Evolutionary conservation across 92 coral and sea anemone genomes (phyloP).

Genomic region (Heliopora coerulea): DNA sequence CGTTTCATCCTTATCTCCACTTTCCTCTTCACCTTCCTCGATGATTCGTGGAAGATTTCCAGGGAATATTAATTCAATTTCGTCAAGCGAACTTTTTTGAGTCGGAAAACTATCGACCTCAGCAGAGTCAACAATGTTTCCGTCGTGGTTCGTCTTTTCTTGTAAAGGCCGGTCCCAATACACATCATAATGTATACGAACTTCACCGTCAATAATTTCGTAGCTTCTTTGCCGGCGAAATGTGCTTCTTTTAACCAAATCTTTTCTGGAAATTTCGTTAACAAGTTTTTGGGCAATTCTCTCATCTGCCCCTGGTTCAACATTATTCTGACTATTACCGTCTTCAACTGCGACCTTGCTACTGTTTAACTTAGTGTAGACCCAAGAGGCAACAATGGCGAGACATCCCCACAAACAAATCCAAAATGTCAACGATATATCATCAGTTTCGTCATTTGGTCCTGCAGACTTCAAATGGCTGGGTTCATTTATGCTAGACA

Average conservation of each 20-base stretch:
- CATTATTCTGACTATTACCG: neutral
- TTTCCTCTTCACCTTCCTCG: constrained; percentile 80
- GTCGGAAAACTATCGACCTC: constrained; percentile 37
- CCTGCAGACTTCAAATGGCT: neutral
- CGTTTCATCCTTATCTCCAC: constrained; percentile 23
- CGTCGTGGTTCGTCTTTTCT: constrained; percentile 3
- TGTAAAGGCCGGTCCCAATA: constrained; percentile 34
- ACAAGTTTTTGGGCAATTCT: constrained; percentile 35
- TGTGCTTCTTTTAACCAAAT: constrained; percentile 14
- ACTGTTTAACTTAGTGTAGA: constrained; percentile 33
- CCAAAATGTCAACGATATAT: constrained; percentile 43
- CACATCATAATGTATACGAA: constrained; percentile 70
- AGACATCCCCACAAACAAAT: constrained; percentile 29
- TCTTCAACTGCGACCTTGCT: neutral
- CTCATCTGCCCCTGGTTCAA: constrained; percentile 14
- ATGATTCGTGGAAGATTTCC: constrained; percentile 78
- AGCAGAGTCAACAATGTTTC: constrained; percentile 16
- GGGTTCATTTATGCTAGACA: neutral
- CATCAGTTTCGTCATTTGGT: constrained; percentile 3
- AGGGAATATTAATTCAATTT: constrained; percentile 84
- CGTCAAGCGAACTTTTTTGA: constrained; percentile 83
- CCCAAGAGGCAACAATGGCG: constrained; percentile 30
- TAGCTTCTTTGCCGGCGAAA: constrained; percentile 39
- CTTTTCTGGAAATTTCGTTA: constrained; percentile 22
- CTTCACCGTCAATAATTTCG: constrained; percentile 70